These are phyloP conservation scores for Tholera decimalis DNA, from an alignment of 2,888 invertebrate genomes.

Conservation along the genomic window DNA sequence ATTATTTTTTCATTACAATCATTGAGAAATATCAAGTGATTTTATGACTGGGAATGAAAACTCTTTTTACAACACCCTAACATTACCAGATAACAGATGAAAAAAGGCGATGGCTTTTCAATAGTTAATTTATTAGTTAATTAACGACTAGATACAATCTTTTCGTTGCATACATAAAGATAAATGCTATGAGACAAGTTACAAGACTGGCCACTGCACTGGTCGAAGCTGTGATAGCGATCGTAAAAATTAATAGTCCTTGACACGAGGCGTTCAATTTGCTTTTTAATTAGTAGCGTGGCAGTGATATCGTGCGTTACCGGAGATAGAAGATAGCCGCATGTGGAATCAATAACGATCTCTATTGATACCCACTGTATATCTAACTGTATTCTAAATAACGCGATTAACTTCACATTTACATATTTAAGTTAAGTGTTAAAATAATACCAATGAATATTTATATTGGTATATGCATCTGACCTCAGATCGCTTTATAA, in stretches of 20 bases:
- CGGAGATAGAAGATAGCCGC: constrained; percentile 67
- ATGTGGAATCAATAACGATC: constrained; percentile 70
- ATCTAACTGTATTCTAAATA: constrained; percentile 63
- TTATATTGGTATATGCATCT: constrained; percentile 49
- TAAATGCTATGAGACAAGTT: constrained; percentile 75
- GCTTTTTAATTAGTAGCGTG: constrained; percentile 81
- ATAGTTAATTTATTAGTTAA: constrained; percentile 82
- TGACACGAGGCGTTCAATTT: constrained; percentile 84
- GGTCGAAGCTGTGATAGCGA: constrained; percentile 74
- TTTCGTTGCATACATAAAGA: constrained; percentile 80
- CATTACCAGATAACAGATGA: constrained; percentile 68
- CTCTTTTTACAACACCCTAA: constrained; percentile 65
- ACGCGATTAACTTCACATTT: constrained; percentile 63
- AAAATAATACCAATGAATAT: constrained; percentile 65
- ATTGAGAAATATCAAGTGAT: constrained; percentile 46
- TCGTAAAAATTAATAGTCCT: constrained; percentile 87
- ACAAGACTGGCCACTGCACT: constrained; percentile 68
- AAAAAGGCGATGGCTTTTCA: constrained; percentile 73
- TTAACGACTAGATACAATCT: constrained; percentile 78
- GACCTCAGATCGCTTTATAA: constrained; percentile 29
- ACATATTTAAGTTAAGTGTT: constrained; percentile 66
- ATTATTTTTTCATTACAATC: constrained; percentile 48
- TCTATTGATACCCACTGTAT: constrained; percentile 57
- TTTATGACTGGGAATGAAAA: constrained; percentile 57
- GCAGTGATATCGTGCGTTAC: constrained; percentile 65